Percentiles rank a stretch among this genome's conserved stretches.
These are phyloP conservation scores for Lycocorax pyrrhopterus DNA, from an alignment of 2,113 vertebrate species.

Conservation along the genomic window DNA sequence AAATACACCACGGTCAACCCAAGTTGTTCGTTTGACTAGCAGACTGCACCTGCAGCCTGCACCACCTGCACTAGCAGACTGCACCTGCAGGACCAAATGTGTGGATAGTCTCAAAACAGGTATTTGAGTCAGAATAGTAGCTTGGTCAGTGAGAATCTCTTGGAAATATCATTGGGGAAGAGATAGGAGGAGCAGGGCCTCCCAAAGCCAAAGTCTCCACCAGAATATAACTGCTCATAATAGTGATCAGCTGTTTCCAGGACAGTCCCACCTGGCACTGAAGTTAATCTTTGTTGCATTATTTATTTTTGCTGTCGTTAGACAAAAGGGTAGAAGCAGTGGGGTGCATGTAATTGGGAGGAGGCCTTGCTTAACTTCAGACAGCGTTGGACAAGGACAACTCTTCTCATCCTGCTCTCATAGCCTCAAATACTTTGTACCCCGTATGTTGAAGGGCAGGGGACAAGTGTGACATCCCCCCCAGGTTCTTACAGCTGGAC, in stretches of 20 bases:
- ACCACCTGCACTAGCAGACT: neutral
- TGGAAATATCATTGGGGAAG: neutral
- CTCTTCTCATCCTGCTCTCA: neutral
- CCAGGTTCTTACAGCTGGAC: neutral
- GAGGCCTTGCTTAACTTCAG: neutral
- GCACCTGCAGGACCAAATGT: neutral
- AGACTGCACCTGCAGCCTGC: neutral
- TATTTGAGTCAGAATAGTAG: neutral
- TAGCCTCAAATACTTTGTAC: neutral
- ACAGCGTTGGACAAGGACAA: accelerated
- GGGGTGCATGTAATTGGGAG: neutral
- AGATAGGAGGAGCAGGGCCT: neutral
- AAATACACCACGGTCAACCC: neutral
- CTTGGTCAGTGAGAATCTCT: neutral
- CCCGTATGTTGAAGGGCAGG: neutral
- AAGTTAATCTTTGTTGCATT: neutral
- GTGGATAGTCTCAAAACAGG: neutral
- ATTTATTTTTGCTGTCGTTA: neutral
- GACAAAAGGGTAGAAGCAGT: neutral
- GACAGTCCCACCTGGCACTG: neutral
- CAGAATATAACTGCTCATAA: neutral
- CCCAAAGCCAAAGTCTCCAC: neutral
- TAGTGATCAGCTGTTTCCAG: neutral
- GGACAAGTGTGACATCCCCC: neutral
- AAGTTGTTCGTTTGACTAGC: neutral